phyloP scores from a whole-genome alignment of 2,113 vertebrate genomes.

The Apodemus sylvaticus region DNA sequence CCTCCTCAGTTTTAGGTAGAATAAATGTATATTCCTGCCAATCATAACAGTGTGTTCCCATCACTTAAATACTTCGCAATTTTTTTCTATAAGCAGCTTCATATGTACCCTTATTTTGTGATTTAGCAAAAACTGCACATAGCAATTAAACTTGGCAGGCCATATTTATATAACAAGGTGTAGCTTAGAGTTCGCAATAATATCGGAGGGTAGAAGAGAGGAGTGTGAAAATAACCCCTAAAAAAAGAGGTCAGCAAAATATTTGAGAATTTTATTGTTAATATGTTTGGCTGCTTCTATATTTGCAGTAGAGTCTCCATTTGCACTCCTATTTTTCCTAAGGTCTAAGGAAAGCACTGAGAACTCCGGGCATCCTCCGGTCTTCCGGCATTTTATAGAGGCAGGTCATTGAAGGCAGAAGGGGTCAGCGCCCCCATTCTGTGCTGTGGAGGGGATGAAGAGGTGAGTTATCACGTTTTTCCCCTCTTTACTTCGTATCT shows the following conservation, averaged over 20 bases:
- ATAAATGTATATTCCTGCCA: conserved; percentile 71
- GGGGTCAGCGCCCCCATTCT: background rate
- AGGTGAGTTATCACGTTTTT: background rate
- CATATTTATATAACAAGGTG: conserved; percentile 74
- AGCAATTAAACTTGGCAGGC: conserved; percentile 72
- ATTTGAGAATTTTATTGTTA: conserved; percentile 81
- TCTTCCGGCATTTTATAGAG: conserved; percentile 55
- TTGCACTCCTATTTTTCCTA: conserved; percentile 68
- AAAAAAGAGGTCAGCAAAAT: conserved; percentile 73
- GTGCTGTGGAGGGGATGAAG: background rate
- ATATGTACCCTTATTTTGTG: conserved; percentile 68
- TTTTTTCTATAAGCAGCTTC: conserved; percentile 77
- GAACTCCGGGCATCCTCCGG: conserved; percentile 59
- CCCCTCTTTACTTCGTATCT: background rate
- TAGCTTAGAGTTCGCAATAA: conserved; percentile 74
- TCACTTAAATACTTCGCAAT: conserved; percentile 76
- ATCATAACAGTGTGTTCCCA: conserved; percentile 75
- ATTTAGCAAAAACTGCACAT: conserved; percentile 70
- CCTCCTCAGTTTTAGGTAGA: conserved; percentile 73
- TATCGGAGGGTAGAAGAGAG: conserved; percentile 62
- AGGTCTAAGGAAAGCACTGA: conserved; percentile 66
- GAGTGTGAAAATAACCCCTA: conserved; percentile 74
- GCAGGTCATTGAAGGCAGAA: conserved; percentile 2
- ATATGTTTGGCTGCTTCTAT: conserved; percentile 77
- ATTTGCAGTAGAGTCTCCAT: conserved; percentile 72